Percentiles rank a stretch among this genome's conserved stretches.
phyloP scores from a whole-genome alignment of 2,797 vertebrate species.

The Epinephelus awoara region DNA sequence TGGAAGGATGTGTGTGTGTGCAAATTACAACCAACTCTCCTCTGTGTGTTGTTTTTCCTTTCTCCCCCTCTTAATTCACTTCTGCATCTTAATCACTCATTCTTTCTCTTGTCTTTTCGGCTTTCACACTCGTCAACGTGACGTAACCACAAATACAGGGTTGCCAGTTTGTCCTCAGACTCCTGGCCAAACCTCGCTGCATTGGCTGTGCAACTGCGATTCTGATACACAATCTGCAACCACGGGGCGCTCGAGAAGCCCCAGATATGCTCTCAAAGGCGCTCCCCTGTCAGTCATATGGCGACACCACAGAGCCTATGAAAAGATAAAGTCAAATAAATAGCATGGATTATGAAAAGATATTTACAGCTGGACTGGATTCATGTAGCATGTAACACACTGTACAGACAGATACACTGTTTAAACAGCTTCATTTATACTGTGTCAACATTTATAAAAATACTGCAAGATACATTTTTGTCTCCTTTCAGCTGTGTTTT shows the following conservation, averaged over 20 bases:
- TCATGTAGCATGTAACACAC: slow-evolving; percentile 18
- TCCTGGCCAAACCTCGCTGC: slow-evolving; percentile 55
- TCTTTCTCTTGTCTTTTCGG: slow-evolving; percentile 64
- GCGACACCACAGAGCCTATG: slow-evolving; percentile 15
- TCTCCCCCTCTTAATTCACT: slow-evolving; percentile 39
- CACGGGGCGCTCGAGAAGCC: slow-evolving; percentile 22
- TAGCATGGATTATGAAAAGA: slow-evolving; percentile 47
- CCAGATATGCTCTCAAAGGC: slow-evolving; percentile 35
- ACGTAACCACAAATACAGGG: slow-evolving; percentile 47
- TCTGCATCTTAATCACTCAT: slow-evolving; percentile 47
- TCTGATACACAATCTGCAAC: slow-evolving; percentile 54
- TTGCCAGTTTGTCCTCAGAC: slow-evolving; percentile 49
- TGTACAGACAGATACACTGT: not conserved
- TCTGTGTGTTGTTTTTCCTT: slow-evolving; percentile 36
- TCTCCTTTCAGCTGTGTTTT: not conserved
- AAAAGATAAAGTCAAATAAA: slow-evolving; percentile 34
- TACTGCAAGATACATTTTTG: not conserved
- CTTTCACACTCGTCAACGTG: slow-evolving; percentile 64
- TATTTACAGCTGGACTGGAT: slow-evolving; percentile 30
- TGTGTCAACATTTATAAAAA: not conserved
- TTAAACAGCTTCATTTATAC: not conserved
- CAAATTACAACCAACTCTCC: slow-evolving; percentile 46
- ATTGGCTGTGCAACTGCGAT: slow-evolving; percentile 37
- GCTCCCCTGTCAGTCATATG: slow-evolving; percentile 50
- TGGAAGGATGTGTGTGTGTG: slow-evolving; percentile 9